Evolutionary conservation across 2,797 vertebrate genomes (phyloP), one percentile per base, ranked within the genome.

Genomic region (Phyllotis vaccarum): DNA sequence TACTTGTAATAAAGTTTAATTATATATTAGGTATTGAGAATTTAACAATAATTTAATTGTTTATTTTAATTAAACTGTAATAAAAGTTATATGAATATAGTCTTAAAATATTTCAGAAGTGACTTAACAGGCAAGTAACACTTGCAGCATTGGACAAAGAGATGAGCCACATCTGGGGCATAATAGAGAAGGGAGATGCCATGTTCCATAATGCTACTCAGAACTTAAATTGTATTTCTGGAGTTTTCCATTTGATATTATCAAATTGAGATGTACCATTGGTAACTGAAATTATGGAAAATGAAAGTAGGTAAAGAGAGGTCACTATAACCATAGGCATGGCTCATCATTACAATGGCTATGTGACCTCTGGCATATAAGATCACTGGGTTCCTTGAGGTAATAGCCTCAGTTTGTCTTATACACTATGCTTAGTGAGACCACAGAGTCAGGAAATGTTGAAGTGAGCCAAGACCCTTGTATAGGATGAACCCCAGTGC

Each of bases 211-310:
- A 62, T n/a, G 10, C 75, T 83, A 86, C 75, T 94, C 72, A 60
- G 74, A 72, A 93, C 72, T 60, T 76, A 21, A 90, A 60, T 70
- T 68, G 46, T 79, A 37, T 94, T 90, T 60, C 62, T 86, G 27
- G 81, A 49, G 70, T 78, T 90, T 86, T 17, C 49, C 11, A 62
- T 80, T 86, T 79, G 76, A 21, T 80, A 52, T 86, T 91, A 86
- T 94, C 43, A 79, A 78, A 54, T 68, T 49, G 31, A 90, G 24
- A 64, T 56, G 31, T 82, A 79, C 34, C 19, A 78, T 29, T 60
- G 52, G 2, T 37, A 83, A 79, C 52, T 79, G 64, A 86, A 80
- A 78, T 6, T 19, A 62, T 62, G 74, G 27, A 62, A 75, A 13
- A 43, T 40, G 49, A 89, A 87, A 62, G 49, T 87, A 40, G 22